Percentiles rank a stretch among this genome's conserved stretches.
Conservation (phyloP, 2,113 vertebrate genomes). For the Tachysurus fulvidraco region DNA sequence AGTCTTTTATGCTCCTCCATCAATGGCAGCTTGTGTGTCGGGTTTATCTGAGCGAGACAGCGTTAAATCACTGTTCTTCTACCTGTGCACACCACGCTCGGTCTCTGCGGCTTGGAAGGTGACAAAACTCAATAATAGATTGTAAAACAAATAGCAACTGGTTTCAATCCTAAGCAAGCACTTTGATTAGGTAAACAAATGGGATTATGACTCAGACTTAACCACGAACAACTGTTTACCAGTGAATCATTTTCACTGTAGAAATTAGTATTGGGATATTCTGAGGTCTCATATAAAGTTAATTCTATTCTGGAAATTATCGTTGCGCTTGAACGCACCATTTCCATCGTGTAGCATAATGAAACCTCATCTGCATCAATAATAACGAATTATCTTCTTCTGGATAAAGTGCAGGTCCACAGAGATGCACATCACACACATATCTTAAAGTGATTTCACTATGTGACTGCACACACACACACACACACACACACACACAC, state of each 20-base stretch:
- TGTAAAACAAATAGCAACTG: background rate
- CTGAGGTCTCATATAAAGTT: background rate
- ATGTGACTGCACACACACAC: background rate
- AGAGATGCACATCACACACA: background rate
- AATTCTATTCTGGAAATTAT: background rate
- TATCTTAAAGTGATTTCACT: background rate
- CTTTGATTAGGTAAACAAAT: background rate
- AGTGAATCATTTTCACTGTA: too few relatives aligned
- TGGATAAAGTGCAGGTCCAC: background rate
- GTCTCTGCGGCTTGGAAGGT: background rate
- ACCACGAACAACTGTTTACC: background rate
- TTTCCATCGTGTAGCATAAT: background rate
- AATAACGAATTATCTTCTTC: background rate
- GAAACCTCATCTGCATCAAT: background rate
- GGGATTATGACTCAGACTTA: background rate
- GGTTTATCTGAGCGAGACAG: background rate
- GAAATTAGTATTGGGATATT: background rate
- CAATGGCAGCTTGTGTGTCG: conserved; percentile 24
- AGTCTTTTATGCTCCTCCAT: conserved; percentile 19
- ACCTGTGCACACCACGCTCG: background rate
- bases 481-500: background rate
- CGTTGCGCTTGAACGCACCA: background rate
- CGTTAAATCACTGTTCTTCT: background rate
- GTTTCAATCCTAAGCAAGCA: background rate
- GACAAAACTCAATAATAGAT: background rate